Percentiles rank a stretch among this genome's conserved stretches.
phyloP scores from a whole-genome alignment of 2,113 vertebrate species.

The Callipepla californica region DNA sequence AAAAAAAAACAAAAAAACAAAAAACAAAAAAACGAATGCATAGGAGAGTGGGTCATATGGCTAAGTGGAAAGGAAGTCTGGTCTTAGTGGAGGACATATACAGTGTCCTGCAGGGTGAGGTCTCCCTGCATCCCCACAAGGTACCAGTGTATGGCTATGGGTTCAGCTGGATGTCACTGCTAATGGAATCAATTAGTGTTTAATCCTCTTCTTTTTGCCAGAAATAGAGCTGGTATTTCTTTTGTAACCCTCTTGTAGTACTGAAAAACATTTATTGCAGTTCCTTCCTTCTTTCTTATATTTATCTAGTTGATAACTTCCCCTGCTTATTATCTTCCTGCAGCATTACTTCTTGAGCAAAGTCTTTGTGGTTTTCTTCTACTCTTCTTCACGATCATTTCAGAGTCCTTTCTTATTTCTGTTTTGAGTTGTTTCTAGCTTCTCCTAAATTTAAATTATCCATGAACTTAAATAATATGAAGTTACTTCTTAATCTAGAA shows the following conservation, averaged over 20 bases:
- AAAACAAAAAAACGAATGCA: background rate
- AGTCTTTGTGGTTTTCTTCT: background rate
- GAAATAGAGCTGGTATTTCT: background rate
- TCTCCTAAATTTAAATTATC: background rate
- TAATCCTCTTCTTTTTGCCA: background rate
- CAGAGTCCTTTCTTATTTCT: background rate
- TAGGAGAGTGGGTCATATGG: background rate
- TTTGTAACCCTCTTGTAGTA: background rate
- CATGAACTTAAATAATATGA: background rate
- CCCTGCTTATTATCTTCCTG: background rate
- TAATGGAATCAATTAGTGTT: background rate
- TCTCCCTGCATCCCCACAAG: background rate
- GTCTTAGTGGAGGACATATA: accelerated
- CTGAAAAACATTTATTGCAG: background rate
- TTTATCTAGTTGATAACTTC: background rate
- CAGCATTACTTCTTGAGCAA: background rate
- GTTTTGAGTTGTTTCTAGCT: background rate
- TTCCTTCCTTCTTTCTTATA: background rate
- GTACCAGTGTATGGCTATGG: accelerated
- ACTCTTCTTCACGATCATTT: background rate
- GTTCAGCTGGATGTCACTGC: background rate
- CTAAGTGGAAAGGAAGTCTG: background rate
- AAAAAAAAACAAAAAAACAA: background rate
- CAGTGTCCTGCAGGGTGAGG: background rate
- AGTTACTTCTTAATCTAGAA: background rate